These are phyloP conservation scores for Tetramorium alpestre DNA, from an alignment of 1,140 invertebrate species.

Conservation along the genomic window DNA sequence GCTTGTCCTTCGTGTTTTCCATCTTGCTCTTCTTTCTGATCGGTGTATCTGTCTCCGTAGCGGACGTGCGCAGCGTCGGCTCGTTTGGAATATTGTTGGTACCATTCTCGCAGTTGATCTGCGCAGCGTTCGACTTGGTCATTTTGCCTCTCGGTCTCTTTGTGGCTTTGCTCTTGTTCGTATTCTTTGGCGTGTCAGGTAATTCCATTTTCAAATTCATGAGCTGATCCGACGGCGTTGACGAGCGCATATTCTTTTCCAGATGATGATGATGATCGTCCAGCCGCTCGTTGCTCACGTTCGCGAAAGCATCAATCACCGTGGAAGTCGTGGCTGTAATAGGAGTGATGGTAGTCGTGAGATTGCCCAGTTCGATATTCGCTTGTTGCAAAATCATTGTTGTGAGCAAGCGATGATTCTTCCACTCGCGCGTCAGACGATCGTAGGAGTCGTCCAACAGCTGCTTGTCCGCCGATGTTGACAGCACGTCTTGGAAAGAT, in stretches of 20 bases:
- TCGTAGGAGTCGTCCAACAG: constrained; percentile 68
- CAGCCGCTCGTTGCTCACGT: constrained; percentile 64
- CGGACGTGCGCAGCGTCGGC: neutral
- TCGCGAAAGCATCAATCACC: constrained; percentile 30
- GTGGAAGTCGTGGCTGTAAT: no score
- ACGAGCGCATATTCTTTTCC: constrained; percentile 70
- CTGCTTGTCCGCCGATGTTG: constrained; percentile 46
- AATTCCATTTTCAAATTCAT: neutral
- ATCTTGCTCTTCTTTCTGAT: constrained; percentile 57
- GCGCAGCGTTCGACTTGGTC: neutral
- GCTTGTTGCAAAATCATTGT: constrained; percentile 71
- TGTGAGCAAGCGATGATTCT: constrained; percentile 76
- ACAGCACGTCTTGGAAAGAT: constrained; percentile 12
- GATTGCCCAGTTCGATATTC: constrained; percentile 69
- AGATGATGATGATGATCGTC: constrained; percentile 45
- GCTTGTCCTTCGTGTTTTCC: neutral
- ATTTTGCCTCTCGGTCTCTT: constrained; percentile 63
- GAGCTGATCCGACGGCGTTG: constrained; percentile 75
- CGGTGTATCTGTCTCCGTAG: neutral
- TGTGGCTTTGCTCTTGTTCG: constrained; percentile 46
- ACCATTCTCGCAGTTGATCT: constrained; percentile 7
- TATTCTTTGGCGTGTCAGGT: constrained; percentile 41
- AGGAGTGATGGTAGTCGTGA: neutral
- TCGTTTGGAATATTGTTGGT: neutral
- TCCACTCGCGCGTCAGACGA: constrained; percentile 78